Percentiles rank a stretch among this genome's conserved stretches.
Conservation (phyloP, 1,140 invertebrate genomes). For the Whitmania pigra region DNA sequence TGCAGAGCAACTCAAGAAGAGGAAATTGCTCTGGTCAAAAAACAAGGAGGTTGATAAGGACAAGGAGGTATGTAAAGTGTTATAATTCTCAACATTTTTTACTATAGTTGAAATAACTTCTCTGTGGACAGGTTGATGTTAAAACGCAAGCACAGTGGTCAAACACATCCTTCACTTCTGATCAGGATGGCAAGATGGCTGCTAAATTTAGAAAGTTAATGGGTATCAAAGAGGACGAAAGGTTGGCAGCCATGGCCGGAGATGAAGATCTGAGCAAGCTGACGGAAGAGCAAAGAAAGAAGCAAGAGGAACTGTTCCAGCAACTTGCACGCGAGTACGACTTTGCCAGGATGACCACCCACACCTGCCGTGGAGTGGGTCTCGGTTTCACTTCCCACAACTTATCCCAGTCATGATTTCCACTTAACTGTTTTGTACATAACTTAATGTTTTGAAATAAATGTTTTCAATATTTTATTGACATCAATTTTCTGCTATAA, state of each 20-base stretch:
- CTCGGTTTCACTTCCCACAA: slow-evolving; percentile 56
- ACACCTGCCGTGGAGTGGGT: slow-evolving; percentile 80
- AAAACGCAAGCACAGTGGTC: slow-evolving; percentile 32
- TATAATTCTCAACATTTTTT: neutral
- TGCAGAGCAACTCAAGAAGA: slow-evolving; percentile 73
- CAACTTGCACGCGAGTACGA: slow-evolving; percentile 87
- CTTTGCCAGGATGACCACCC: slow-evolving; percentile 77
- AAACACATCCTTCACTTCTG: slow-evolving; percentile 60
- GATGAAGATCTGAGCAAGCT: slow-evolving; percentile 21
- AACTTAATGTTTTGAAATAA: too few species aligned
- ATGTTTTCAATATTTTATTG: too few species aligned
- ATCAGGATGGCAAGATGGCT: slow-evolving; percentile 74
- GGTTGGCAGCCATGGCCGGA: slow-evolving; percentile 4
- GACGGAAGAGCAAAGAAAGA: slow-evolving; percentile 40
- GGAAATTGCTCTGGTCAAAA: slow-evolving; percentile 67
- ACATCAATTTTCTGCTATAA: too few species aligned
- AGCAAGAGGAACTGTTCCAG: slow-evolving; percentile 78
- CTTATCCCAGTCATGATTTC: slow-evolving; percentile 7
- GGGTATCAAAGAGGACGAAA: slow-evolving; percentile 62
- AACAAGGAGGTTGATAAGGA: slow-evolving; percentile 40
- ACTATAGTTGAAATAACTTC: neutral
- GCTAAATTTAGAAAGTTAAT: slow-evolving; percentile 90
- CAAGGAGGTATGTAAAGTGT: neutral
- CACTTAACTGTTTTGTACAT: neutral
- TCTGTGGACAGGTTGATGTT: slow-evolving; percentile 7